A percentile compares a stretch with the other conserved stretches of the same genome.
Evolutionary conservation across 1,140 invertebrate genomes (phyloP).

Genomic region (Neodiprion pinetum): DNA sequence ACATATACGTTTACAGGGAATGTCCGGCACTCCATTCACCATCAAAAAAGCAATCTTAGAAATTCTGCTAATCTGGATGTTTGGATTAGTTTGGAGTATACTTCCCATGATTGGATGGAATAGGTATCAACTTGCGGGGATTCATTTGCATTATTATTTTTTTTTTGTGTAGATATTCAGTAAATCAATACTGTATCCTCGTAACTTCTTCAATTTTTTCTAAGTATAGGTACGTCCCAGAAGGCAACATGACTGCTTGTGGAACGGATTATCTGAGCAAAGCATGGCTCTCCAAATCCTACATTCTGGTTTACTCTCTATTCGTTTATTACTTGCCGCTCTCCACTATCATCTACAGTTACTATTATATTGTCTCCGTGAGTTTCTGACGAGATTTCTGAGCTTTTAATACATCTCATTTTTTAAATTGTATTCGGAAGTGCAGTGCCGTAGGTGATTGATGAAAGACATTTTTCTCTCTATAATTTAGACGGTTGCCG

Average conservation of each 20-base stretch:
- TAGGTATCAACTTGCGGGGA: constrained; percentile 53
- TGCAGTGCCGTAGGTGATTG: neutral
- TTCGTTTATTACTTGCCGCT: constrained; percentile 72
- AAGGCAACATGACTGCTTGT: constrained; percentile 82
- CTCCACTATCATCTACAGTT: constrained; percentile 73
- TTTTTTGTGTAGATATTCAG: neutral
- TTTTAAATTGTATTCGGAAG: neutral
- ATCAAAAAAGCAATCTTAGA: constrained; percentile 71
- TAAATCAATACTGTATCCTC: neutral
- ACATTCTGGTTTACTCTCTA: constrained; percentile 70
- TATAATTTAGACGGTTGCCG: constrained; percentile 66
- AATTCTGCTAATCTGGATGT: constrained; percentile 74
- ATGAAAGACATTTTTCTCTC: constrained; percentile 1
- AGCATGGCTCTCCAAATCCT: constrained; percentile 68
- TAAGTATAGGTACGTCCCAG: constrained; percentile 69
- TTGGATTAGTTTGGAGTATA: constrained; percentile 73
- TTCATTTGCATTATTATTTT: neutral
- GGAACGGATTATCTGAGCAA: constrained; percentile 79
- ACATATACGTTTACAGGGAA: constrained; percentile 48
- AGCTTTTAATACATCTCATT: neutral
- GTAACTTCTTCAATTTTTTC: neutral
- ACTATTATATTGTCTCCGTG: constrained; percentile 75
- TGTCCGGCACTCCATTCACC: constrained; percentile 72
- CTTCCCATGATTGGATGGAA: constrained; percentile 75
- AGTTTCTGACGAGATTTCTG: constrained; percentile 17